A percentile compares a stretch with the other conserved stretches of the same genome.
Conservation (phyloP, 1,140 invertebrate genomes). For the Diachasma alloeum region DNA sequence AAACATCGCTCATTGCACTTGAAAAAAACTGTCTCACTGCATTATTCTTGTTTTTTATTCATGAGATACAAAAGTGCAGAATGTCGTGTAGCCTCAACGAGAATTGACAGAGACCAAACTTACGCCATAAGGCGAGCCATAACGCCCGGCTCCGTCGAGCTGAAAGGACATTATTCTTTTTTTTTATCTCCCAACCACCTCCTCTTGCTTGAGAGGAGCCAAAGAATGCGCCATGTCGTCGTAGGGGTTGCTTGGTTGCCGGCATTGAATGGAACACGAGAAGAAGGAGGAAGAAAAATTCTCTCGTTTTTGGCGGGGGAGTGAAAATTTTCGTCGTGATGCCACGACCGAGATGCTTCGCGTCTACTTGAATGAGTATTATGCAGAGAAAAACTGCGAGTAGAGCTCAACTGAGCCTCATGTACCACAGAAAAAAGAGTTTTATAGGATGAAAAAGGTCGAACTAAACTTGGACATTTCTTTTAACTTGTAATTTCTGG, state of each 20-base stretch:
- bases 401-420: not conserved
- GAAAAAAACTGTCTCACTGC: not conserved
- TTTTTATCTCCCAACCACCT: not conserved
- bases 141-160: not conserved
- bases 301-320: not conserved
- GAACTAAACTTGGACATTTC: not conserved
- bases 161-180: conserved; percentile 21
- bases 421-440: not conserved
- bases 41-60: not conserved
- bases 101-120: conserved; percentile 23
- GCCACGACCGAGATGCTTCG: not conserved
- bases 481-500: not conserved
- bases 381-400: not conserved
- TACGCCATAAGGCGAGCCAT: not conserved
- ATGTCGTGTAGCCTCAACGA: not conserved
- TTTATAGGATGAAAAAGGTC: not conserved
- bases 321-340: not conserved
- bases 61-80: not conserved
- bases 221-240: conserved; percentile 8
- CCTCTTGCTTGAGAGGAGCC: conserved; percentile 15
- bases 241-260: not conserved
- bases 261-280: not conserved
- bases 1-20: not conserved
- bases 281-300: not conserved
- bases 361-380: not conserved